Evolutionary conservation across 2,113 vertebrate genomes (phyloP), one percentile per base, ranked within the genome.

Genomic region (Grammomys surdaster): DNA sequence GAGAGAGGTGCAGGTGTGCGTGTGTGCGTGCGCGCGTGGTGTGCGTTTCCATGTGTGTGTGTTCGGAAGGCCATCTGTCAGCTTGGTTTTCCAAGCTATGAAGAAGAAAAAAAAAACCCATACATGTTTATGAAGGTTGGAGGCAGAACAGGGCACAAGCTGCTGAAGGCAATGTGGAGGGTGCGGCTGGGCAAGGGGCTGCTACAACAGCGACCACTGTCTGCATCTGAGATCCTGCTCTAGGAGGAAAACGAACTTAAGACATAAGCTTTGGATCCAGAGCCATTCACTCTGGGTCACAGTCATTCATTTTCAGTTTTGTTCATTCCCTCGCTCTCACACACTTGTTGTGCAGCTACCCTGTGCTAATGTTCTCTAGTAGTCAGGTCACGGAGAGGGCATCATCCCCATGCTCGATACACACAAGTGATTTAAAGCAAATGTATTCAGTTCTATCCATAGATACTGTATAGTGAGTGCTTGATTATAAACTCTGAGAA

Each of bases 51-150:
- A 46, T 58, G 56, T 43, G 88, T 43, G 88, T 84, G 82, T 72
- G 82, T 72, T 56, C 17, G 65, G 88, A 78, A 95, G 77, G 82
- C 77, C 91, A 93, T 88, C 91, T 96, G 88, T 84, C 60, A 63
- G 60, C 51, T 46, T 88, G 43, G 84, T 36, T n/a, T 85, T 63
- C 88, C 76, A 54, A 60, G 43, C 46, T 60, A 51, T 9, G 17
- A 75, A 54, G 70, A 46, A 69, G 70, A 69, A 46, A 65, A 67
- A 33, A 31, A 75, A 24, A 22, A 17, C 70, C 13, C 17, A 82
- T n/a, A 58, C n/a, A 48, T 54, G 67, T 67, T 75, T 56, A 33
- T 48, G 81, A 89, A 56, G 75, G 11, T 8, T 60, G 17, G 75
- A 81, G 88, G 28, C 12, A 3, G n/a, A 87, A 75, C 0, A 88